These are phyloP conservation scores for Microctonus hyperodae DNA, from an alignment of 2,888 invertebrate species.

Conservation along the genomic window DNA sequence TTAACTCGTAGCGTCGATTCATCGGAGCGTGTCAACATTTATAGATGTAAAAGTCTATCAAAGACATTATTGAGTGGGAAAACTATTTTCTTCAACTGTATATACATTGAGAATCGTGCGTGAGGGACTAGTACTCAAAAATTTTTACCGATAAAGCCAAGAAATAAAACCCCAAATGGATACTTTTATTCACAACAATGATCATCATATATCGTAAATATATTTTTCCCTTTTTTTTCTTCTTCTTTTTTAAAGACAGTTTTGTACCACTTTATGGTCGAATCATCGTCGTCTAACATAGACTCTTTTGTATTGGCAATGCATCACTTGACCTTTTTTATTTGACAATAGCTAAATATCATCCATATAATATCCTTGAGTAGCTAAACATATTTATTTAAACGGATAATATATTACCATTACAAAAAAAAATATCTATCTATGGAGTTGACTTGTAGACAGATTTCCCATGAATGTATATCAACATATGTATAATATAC, in stretches of 20 bases:
- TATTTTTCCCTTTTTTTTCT: not conserved
- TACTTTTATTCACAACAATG: not conserved
- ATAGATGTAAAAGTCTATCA: conserved; percentile 4
- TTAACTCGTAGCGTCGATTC: conserved; percentile 11
- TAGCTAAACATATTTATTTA: not conserved
- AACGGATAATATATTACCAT: too few species aligned
- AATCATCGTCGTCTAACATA: not conserved
- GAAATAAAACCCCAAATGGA: not conserved
- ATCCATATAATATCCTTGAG: not conserved
- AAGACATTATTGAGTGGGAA: conserved; percentile 1
- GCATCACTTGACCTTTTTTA: not conserved
- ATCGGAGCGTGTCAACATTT: conserved; percentile 13
- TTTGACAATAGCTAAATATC: not conserved
- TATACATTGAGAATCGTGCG: not conserved
- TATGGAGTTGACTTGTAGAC: not conserved
- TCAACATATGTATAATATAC: not conserved
- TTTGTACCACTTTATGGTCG: conserved; percentile 12
- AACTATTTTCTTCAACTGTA: not conserved
- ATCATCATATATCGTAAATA: not conserved
- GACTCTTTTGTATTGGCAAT: not conserved
- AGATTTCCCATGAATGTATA: not conserved
- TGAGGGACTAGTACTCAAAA: not conserved
- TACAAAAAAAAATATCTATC: not conserved
- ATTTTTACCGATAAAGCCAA: not conserved
- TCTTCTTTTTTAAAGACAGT: not conserved